Conservation (phyloP, 1,140 invertebrate genomes). For the Linepithema humile region DNA sequence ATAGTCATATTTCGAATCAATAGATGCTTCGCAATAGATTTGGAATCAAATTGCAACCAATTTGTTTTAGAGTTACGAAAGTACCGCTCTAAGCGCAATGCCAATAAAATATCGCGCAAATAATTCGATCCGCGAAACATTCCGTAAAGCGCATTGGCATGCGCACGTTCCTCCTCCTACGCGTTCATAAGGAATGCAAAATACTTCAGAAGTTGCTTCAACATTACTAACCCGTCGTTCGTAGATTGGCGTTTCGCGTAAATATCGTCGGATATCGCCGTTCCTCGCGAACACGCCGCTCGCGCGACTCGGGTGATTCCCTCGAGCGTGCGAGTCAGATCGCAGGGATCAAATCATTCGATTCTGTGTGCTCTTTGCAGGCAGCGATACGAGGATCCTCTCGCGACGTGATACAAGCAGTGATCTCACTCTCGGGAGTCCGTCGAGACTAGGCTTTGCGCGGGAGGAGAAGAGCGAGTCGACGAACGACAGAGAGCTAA, state of each 20-base stretch:
- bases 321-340: conserved; percentile 40
- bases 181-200: conserved; percentile 39
- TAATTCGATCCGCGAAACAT: conserved; percentile 20
- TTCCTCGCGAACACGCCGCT: conserved; percentile 5
- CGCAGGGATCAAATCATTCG: conserved; percentile 64
- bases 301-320: conserved; percentile 10
- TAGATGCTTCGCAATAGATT: not conserved
- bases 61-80: not conserved
- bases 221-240: conserved; percentile 43
- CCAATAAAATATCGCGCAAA: conserved; percentile 27
- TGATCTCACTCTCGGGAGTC: conserved; percentile 71
- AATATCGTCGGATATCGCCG: conserved; percentile 16
- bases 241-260: conserved; percentile 38
- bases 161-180: conserved; percentile 20
- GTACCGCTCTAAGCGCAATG: not conserved
- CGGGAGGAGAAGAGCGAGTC: conserved; percentile 69
- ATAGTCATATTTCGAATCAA: not conserved
- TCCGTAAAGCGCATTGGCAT: not conserved
- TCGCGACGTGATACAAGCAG: conserved; percentile 61
- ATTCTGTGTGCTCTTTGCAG: conserved; percentile 65
- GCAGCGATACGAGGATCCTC: conserved; percentile 53
- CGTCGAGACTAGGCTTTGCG: conserved; percentile 68
- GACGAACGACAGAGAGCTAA: conserved; percentile 27
- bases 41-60: not conserved
- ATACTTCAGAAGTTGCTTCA: conserved; percentile 31